Conservation (phyloP, 1,140 invertebrate genomes). For the Neotoxoptera formosana region DNA sequence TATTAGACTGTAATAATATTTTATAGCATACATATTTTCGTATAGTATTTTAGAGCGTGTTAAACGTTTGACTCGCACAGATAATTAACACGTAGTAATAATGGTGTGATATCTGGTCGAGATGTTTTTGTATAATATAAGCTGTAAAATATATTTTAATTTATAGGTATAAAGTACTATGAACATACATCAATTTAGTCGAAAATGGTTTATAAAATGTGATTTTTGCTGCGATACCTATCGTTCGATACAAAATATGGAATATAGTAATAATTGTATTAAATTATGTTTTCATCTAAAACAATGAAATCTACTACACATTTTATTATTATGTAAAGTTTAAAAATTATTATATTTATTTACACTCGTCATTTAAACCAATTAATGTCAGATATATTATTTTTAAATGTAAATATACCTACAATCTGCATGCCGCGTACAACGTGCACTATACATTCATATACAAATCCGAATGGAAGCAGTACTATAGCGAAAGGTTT, state of each 20-base stretch:
- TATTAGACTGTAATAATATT: constrained; percentile 1
- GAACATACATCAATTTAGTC: not conserved
- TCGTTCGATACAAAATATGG: not conserved
- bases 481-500: not conserved
- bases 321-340: not conserved
- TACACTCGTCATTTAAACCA: not conserved
- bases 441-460: not conserved
- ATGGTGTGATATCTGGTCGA: not conserved
- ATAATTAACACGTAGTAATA: not conserved
- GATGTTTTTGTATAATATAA: not conserved
- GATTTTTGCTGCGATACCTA: not conserved
- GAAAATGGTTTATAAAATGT: not conserved
- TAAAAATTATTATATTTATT: not conserved
- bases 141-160: not conserved
- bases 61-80: not conserved
- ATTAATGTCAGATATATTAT: not conserved
- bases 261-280: not conserved
- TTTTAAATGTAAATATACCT: not conserved
- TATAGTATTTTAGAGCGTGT: not conserved
- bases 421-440: not conserved
- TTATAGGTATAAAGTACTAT: too few species aligned
- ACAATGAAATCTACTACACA: not conserved
- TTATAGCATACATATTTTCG: not conserved
- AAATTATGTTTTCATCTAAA: not conserved
- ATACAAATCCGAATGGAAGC: not conserved